Percentiles rank a stretch among this genome's conserved stretches.
phyloP scores from a whole-genome alignment of 2,797 vertebrate species.

The Lepilemur ruficaudatus region DNA sequence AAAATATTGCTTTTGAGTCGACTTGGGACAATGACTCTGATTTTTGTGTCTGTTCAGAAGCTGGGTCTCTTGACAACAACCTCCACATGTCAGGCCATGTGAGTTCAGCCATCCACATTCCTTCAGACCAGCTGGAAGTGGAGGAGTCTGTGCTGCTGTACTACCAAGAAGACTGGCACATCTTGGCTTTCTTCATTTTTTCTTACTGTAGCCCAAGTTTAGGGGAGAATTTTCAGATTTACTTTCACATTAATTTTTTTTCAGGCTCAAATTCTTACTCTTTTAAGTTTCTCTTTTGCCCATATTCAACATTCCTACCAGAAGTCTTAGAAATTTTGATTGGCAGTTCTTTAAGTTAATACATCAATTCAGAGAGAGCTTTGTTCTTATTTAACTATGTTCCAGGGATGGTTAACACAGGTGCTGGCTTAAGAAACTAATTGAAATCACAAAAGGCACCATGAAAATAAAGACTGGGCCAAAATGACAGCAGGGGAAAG shows the following conservation, averaged over 20 bases:
- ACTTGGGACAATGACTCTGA: background rate
- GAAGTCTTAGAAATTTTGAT: background rate
- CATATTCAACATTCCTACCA: background rate
- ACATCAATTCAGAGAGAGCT: background rate
- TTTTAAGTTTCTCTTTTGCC: background rate
- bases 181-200: background rate
- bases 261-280: background rate
- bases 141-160: background rate
- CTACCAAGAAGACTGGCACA: background rate
- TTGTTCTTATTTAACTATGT: slow-evolving; percentile 45
- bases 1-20: background rate
- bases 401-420: background rate
- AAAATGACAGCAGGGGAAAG: slow-evolving; percentile 10
- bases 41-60: background rate
- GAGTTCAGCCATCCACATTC: background rate
- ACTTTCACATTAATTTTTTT: background rate
- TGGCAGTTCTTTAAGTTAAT: background rate
- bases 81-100: fast-evolving
- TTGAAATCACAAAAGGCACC: slow-evolving; percentile 9
- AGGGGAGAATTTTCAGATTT: background rate
- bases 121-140: background rate
- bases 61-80: background rate
- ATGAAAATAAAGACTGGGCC: background rate
- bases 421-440: slow-evolving; percentile 10
- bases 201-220: background rate